Conservation (phyloP, 1,140 invertebrate species). For the Matsumurasca onukii region DNA sequence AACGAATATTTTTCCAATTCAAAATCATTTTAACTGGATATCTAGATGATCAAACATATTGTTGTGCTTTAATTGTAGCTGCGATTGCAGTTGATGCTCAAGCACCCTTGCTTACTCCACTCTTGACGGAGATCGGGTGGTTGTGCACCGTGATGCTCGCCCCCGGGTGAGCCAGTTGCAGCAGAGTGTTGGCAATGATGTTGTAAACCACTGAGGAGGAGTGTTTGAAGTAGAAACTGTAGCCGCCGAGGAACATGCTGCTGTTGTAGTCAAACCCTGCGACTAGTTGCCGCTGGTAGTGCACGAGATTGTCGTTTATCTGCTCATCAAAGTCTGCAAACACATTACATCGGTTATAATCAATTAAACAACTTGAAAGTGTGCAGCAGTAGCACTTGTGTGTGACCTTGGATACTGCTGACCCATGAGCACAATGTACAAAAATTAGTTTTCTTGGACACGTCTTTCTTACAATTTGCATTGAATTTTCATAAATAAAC, state of each 20-base stretch:
- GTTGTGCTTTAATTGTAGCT: neutral
- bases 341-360: neutral
- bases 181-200: neutral
- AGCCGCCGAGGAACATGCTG: neutral
- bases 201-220: neutral
- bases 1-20: neutral
- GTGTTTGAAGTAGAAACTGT: neutral
- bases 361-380: neutral
- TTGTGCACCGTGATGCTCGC: neutral
- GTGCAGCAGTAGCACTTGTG: neutral
- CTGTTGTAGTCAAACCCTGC: neutral
- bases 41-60: neutral
- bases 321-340: neutral
- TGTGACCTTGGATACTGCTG: neutral
- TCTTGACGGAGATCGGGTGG: neutral
- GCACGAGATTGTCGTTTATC: neutral
- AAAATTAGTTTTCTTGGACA: neutral
- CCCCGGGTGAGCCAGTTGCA: neutral
- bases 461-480: neutral
- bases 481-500: neutral
- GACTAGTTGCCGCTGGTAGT: constrained; percentile 5
- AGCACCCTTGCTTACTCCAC: neutral
- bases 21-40: neutral
- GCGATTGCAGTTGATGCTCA: neutral
- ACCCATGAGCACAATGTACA: neutral